phyloP scores from a whole-genome alignment of 1,140 invertebrate genomes.

The Drosophila yakuba region DNA sequence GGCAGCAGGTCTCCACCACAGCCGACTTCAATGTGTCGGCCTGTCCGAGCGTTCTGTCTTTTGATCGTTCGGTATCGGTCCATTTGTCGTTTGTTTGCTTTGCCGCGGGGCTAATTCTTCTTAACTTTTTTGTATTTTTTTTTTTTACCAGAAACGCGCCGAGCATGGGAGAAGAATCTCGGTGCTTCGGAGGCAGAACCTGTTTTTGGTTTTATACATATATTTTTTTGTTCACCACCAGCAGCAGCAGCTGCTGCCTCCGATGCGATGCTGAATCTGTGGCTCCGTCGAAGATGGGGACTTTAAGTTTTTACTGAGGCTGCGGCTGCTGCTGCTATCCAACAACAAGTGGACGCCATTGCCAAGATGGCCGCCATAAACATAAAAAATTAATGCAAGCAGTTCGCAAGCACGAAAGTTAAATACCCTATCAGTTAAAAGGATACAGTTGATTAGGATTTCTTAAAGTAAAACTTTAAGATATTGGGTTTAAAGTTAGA shows the following conservation, averaged over 20 bases:
- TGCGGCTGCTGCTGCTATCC: constrained; percentile 18
- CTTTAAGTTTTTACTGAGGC: constrained; percentile 17
- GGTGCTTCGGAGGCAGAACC: constrained; percentile 38
- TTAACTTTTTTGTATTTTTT: constrained; percentile 25
- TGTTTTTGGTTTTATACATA: constrained; percentile 29
- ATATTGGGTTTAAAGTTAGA: not conserved
- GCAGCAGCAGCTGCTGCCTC: constrained; percentile 49
- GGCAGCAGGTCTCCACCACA: constrained; percentile 32
- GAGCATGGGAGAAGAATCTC: constrained; percentile 53
- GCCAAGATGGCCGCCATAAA: constrained; percentile 82
- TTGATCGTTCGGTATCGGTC: constrained; percentile 81
- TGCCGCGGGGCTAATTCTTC: constrained; percentile 78
- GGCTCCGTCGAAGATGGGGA: constrained; percentile 38
- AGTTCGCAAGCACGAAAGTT: not conserved
- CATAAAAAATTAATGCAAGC: constrained; percentile 61
- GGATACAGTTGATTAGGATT: not conserved
- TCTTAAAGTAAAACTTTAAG: not conserved
- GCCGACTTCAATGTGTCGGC: constrained; percentile 19
- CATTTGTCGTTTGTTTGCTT: constrained; percentile 83
- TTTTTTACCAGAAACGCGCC: constrained; percentile 20
- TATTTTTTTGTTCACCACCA: constrained; percentile 26
- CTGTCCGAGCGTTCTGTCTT: constrained; percentile 70
- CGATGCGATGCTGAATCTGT: constrained; percentile 31
- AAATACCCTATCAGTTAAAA: constrained; percentile 2
- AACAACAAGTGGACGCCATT: constrained; percentile 80